phyloP scores from a whole-genome alignment of 2,888 invertebrate species.

The Flexamia atlantica region DNA sequence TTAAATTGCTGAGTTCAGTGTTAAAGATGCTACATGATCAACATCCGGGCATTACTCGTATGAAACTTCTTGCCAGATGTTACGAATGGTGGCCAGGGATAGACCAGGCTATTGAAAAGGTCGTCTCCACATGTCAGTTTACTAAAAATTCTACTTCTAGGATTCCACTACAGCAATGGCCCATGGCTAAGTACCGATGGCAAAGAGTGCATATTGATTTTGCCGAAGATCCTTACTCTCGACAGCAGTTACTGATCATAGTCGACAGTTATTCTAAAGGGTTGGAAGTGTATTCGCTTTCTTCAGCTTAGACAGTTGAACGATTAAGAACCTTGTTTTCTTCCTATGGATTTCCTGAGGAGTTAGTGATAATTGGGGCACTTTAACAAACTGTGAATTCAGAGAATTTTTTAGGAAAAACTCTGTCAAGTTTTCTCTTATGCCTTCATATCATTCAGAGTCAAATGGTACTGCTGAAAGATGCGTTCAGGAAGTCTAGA shows the following conservation, averaged over 20 bases:
- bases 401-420: not conserved
- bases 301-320: not conserved
- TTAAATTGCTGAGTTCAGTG: too few relatives aligned
- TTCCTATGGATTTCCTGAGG: not conserved
- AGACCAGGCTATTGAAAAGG: too few relatives aligned
- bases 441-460: not conserved
- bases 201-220: not conserved
- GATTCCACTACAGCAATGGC: not conserved
- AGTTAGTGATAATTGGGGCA: not conserved
- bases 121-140: too few relatives aligned
- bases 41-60: too few relatives aligned
- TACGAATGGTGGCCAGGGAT: too few relatives aligned
- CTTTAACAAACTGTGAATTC: not conserved
- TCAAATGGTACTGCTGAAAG: not conserved
- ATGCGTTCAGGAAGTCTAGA: not conserved
- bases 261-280: not conserved
- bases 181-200: not conserved
- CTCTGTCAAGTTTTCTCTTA: not conserved
- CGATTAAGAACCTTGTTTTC: not conserved
- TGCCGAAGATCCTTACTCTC: not conserved
- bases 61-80: too few relatives aligned
- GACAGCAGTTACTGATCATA: not conserved
- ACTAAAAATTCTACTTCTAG: too few relatives aligned
- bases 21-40: too few relatives aligned
- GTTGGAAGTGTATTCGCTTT: not conserved